Conservation (phyloP, 2,113 vertebrate genomes). For the Scatophagus argus region DNA sequence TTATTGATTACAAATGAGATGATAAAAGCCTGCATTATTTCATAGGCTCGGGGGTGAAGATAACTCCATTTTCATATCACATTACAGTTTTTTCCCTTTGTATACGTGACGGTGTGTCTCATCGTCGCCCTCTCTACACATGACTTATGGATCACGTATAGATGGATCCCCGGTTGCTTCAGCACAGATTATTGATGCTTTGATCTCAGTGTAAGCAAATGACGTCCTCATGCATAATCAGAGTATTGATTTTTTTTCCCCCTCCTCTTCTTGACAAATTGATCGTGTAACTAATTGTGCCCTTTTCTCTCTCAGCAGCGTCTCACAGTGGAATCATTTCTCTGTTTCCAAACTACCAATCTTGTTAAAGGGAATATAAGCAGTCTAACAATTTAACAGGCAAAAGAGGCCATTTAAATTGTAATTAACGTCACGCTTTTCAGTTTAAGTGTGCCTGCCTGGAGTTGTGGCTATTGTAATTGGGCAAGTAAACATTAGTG, state of each 20-base stretch:
- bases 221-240: conserved; percentile 77
- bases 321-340: conserved; percentile 50
- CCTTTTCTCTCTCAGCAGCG: conserved; percentile 67
- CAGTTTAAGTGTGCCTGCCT: conserved; percentile 49
- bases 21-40: conserved; percentile 71
- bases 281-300: conserved; percentile 79
- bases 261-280: conserved; percentile 66
- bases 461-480: conserved; percentile 56
- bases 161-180: conserved; percentile 49
- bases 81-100: conserved; percentile 47
- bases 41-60: conserved; percentile 58
- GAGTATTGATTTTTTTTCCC: conserved; percentile 66
- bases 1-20: conserved; percentile 79
- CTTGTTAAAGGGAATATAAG: conserved; percentile 65
- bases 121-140: neutral
- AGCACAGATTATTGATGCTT: conserved; percentile 67
- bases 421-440: conserved; percentile 69
- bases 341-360: conserved; percentile 56
- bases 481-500: conserved; percentile 58
- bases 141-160: conserved; percentile 52
- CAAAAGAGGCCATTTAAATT: conserved; percentile 61
- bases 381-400: conserved; percentile 60
- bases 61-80: conserved; percentile 64
- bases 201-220: conserved; percentile 74
- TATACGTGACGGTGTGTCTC: conserved; percentile 18